A percentile compares a stretch with the other conserved stretches of the same genome.
Conservation (phyloP, 2,113 vertebrate species). For the Hyaena hyaena region DNA sequence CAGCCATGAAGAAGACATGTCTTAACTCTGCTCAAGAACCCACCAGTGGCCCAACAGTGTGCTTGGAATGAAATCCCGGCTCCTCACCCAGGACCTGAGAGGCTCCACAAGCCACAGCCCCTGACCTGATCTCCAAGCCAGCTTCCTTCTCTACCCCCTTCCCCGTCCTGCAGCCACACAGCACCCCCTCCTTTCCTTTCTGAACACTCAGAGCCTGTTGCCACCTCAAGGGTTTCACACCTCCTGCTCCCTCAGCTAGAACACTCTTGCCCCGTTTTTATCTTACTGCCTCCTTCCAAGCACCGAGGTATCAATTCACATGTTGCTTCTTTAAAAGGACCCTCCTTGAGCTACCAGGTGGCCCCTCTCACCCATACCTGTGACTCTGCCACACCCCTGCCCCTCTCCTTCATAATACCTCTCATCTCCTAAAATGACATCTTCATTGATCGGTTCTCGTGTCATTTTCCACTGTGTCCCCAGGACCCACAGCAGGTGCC, state of each 20-base stretch:
- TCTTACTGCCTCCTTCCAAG: background rate
- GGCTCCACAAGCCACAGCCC: background rate
- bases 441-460: background rate
- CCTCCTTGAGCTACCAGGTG: background rate
- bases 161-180: background rate
- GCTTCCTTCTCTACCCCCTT: background rate
- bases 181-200: background rate
- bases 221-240: background rate
- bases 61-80: background rate
- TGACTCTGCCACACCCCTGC: background rate
- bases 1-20: background rate
- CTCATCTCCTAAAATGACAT: background rate
- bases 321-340: background rate
- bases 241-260: background rate
- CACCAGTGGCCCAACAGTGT: background rate
- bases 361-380: background rate
- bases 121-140: background rate
- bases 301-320: fast-evolving
- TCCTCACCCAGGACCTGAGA: background rate
- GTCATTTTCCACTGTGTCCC: background rate
- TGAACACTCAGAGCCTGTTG: background rate
- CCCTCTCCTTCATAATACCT: background rate
- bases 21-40: background rate
- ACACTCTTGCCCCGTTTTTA: background rate
- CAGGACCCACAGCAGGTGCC: background rate